Percentiles rank a stretch among this genome's conserved stretches.
These are phyloP conservation scores for Synergus itoensis DNA, from an alignment of 2,888 invertebrate genomes.

Conservation along the genomic window DNA sequence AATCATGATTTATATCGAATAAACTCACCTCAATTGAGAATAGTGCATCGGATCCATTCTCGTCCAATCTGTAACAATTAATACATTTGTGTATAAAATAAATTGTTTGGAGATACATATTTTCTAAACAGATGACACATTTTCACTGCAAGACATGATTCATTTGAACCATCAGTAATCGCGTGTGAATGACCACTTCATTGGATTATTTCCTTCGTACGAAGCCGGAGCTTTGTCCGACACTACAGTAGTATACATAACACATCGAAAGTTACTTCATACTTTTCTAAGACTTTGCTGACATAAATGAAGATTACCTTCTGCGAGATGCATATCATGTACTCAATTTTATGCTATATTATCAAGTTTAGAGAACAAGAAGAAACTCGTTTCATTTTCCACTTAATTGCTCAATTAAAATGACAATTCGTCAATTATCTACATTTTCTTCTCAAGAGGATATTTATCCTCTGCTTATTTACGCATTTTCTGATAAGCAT, in stretches of 20 bases:
- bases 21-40: constrained; percentile 58
- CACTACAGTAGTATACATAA: background rate
- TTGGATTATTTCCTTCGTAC: background rate
- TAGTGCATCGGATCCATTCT: constrained; percentile 61
- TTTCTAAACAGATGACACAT: background rate
- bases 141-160: background rate
- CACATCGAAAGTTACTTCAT: background rate
- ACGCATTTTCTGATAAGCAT: background rate
- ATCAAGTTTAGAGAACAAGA: background rate
- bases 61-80: constrained; percentile 61
- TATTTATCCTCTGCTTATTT: background rate
- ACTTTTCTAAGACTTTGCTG: background rate
- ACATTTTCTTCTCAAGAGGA: background rate
- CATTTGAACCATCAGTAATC: background rate
- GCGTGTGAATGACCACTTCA: constrained; percentile 1
- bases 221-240: background rate
- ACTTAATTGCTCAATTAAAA: background rate
- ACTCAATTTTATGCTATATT: background rate
- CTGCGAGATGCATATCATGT: background rate
- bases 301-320: background rate
- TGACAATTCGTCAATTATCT: background rate
- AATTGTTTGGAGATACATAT: background rate
- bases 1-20: background rate
- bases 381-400: background rate
- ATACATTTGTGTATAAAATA: background rate